These are phyloP conservation scores for Microcebus ravelobensis DNA, from an alignment of 2,113 vertebrate genomes.

Conservation along the genomic window DNA sequence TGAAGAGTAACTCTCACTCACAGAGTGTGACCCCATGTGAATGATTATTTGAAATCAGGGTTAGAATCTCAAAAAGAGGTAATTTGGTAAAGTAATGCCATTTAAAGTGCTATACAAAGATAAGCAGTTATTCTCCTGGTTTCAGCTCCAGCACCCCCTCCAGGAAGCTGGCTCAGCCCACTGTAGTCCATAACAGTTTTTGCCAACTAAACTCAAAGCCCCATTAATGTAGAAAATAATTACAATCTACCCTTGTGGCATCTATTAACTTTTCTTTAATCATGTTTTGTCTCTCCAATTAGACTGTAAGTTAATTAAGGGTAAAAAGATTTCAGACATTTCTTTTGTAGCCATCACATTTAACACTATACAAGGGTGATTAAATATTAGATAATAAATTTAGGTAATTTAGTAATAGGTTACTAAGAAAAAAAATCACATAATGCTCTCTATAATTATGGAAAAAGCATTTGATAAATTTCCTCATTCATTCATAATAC, in stretches of 20 bases:
- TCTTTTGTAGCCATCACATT: slow-evolving; percentile 31
- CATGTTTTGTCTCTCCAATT: slow-evolving; percentile 53
- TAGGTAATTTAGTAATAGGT: slow-evolving; percentile 17
- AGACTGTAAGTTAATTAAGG: slow-evolving; percentile 63
- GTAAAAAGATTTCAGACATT: slow-evolving; percentile 54
- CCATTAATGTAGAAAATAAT: slow-evolving; percentile 58
- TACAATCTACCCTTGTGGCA: slow-evolving; percentile 45
- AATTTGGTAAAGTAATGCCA: neutral
- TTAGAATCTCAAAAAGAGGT: neutral
- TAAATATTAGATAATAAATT: slow-evolving; percentile 49
- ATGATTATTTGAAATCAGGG: neutral
- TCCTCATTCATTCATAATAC: neutral
- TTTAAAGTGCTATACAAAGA: slow-evolving; percentile 5
- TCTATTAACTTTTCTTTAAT: slow-evolving; percentile 65
- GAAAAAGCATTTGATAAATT: slow-evolving; percentile 35
- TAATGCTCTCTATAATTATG: slow-evolving; percentile 6
- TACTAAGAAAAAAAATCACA: neutral
- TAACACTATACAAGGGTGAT: slow-evolving; percentile 35
- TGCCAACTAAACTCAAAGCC: slow-evolving; percentile 31
- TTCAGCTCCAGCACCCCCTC: neutral
- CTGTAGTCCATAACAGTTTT: neutral
- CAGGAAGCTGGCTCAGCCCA: neutral
- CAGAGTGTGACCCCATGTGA: neutral
- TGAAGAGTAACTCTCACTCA: neutral
- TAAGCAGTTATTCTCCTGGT: neutral